phyloP scores from a whole-genome alignment of 2,113 vertebrate species.

The Callopanchax toddi region DNA sequence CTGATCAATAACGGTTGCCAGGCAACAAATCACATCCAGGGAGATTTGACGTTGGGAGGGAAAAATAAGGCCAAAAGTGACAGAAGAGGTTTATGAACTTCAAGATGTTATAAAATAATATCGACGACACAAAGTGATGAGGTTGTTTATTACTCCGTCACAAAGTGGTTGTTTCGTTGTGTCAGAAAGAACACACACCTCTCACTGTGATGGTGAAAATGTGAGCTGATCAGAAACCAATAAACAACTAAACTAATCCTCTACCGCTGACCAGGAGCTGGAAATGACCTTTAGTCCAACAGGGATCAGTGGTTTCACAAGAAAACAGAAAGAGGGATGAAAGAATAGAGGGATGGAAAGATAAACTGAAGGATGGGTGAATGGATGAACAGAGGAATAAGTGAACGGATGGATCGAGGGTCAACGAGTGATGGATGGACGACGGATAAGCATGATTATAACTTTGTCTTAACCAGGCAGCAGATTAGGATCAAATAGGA shows the following conservation, averaged over 20 bases:
- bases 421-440: too few relatives aligned
- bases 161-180: neutral
- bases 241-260: too few relatives aligned
- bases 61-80: neutral
- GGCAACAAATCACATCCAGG: constrained; percentile 19
- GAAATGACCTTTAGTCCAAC: too few relatives aligned
- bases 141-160: neutral
- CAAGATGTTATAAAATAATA: neutral
- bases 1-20: constrained; percentile 33
- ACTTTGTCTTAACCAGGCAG: too few relatives aligned
- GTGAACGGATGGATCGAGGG: too few relatives aligned
- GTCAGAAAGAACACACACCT: too few relatives aligned
- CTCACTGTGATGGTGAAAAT: too few relatives aligned
- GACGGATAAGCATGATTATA: too few relatives aligned
- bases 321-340: neutral
- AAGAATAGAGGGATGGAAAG: neutral
- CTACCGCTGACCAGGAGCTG: too few relatives aligned
- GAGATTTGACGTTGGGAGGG: neutral
- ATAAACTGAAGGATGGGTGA: neutral
- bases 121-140: neutral
- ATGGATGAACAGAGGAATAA: neutral
- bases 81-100: neutral
- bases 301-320: neutral
- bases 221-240: too few relatives aligned
- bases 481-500: too few relatives aligned